A percentile compares a stretch with the other conserved stretches of the same genome.
phyloP scores from a whole-genome alignment of 1,140 invertebrate species.

The Solen grandis region DNA sequence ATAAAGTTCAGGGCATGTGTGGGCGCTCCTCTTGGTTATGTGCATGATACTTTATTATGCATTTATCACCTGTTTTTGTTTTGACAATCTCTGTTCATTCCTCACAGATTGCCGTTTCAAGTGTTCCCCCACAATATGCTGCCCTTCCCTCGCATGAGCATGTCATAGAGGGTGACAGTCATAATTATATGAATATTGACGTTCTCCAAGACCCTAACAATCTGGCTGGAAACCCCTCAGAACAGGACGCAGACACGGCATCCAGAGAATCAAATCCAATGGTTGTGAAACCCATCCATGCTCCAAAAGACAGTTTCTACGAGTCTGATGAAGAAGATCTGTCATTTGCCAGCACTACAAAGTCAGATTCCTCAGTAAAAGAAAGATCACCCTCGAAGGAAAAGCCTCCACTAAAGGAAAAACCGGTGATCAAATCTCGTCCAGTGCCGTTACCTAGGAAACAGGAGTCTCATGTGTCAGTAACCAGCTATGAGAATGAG shows the following conservation, averaged over 20 bases:
- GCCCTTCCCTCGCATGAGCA: slow-evolving; percentile 49
- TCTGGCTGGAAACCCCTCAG: too few relatives aligned
- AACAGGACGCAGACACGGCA: background rate
- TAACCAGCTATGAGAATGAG: slow-evolving; percentile 60
- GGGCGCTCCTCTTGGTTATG: too few relatives aligned
- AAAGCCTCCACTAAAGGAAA: slow-evolving; percentile 15
- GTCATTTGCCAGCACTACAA: slow-evolving; percentile 32
- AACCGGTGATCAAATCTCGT: slow-evolving; percentile 25
- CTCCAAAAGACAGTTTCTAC: slow-evolving; percentile 72
- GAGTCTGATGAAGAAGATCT: slow-evolving; percentile 72
- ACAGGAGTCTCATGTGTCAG: slow-evolving; percentile 52
- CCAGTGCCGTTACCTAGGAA: slow-evolving; percentile 62
- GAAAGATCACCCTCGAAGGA: background rate
- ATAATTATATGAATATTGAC: slow-evolving; percentile 53
- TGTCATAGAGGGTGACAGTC: slow-evolving; percentile 17
- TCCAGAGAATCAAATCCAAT: background rate
- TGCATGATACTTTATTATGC: too few relatives aligned
- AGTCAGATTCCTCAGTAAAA: background rate
- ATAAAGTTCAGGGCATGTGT: too few relatives aligned
- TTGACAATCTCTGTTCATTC: slow-evolving; percentile 30
- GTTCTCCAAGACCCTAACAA: slow-evolving; percentile 40
- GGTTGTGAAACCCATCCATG: background rate
- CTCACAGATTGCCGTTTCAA: slow-evolving; percentile 34
- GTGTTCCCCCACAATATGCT: background rate
- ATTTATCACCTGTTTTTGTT: background rate